Percentiles rank a stretch among this genome's conserved stretches.
These are phyloP conservation scores for Colletes latitarsis DNA, from an alignment of 1,140 invertebrate species.

Conservation along the genomic window DNA sequence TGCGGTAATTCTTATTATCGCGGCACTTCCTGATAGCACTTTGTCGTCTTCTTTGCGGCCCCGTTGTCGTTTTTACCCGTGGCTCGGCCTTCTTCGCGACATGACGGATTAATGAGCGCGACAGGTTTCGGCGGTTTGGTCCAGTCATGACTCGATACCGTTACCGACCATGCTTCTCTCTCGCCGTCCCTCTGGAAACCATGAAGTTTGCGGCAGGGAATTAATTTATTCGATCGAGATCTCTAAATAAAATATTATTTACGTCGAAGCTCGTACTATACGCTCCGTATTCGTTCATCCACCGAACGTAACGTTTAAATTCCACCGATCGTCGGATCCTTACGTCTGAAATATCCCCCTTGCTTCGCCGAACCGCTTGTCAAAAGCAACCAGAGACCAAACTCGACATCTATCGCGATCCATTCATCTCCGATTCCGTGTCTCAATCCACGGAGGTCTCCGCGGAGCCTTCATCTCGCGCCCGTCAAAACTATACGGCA, in stretches of 20 bases:
- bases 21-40: not conserved
- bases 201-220: too few relatives aligned
- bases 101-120: conserved; percentile 50
- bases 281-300: not conserved
- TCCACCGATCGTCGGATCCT: not conserved
- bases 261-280: too few relatives aligned
- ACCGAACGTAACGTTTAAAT: not conserved
- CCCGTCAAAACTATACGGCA: conserved; percentile 20
- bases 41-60: not conserved
- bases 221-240: too few relatives aligned
- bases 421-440: conserved; percentile 15
- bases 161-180: conserved; percentile 8
- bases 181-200: too few relatives aligned
- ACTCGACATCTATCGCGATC: conserved; percentile 12
- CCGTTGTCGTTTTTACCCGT: conserved; percentile 21
- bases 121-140: conserved; percentile 49
- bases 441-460: conserved; percentile 2
- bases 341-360: not conserved
- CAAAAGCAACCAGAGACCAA: not conserved
- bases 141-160: conserved; percentile 34
- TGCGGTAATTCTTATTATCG: conserved; percentile 30
- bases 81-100: conserved; percentile 13
- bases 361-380: not conserved
- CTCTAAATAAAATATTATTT: too few relatives aligned
- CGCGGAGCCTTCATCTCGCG: not conserved